These are phyloP conservation scores for Nephrocerus scutellatus DNA, from an alignment of 2,888 invertebrate genomes.

Conservation along the genomic window DNA sequence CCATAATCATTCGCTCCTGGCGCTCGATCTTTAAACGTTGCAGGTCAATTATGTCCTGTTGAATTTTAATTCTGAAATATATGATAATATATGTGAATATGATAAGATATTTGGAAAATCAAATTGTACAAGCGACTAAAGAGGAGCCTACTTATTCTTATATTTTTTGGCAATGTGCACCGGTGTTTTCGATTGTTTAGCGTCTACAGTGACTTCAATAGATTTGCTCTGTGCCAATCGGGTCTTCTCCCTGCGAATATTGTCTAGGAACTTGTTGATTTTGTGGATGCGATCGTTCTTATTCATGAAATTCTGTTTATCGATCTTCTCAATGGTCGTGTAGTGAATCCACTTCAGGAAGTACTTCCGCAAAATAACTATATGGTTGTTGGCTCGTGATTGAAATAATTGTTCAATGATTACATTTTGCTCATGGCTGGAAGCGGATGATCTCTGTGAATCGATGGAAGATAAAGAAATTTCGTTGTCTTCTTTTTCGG, in stretches of 20 bases:
- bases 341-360: slow-evolving; percentile 45
- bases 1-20: slow-evolving; percentile 66
- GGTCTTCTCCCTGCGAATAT: slow-evolving; percentile 40
- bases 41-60: slow-evolving; percentile 64
- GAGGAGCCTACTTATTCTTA: slow-evolving; percentile 39
- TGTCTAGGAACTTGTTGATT: slow-evolving; percentile 43
- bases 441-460: slow-evolving; percentile 9
- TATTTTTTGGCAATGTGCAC: slow-evolving; percentile 38
- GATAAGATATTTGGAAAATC: not conserved
- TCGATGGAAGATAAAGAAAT: not conserved
- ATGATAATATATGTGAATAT: not conserved
- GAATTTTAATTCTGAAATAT: slow-evolving; percentile 56
- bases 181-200: no score
- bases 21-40: slow-evolving; percentile 65
- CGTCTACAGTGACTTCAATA: no score
- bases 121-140: not conserved
- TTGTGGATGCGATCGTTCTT: slow-evolving; percentile 37
- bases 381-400: slow-evolving; percentile 23
- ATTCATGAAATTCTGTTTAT: slow-evolving; percentile 32
- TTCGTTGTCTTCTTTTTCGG: slow-evolving; percentile 7
- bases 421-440: slow-evolving; percentile 34
- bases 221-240: no score
- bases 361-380: slow-evolving; percentile 32
- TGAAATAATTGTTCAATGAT: slow-evolving; percentile 40
- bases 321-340: slow-evolving; percentile 41